Conservation (phyloP, 1,140 invertebrate species). For the Calliopsis andreniformis region DNA sequence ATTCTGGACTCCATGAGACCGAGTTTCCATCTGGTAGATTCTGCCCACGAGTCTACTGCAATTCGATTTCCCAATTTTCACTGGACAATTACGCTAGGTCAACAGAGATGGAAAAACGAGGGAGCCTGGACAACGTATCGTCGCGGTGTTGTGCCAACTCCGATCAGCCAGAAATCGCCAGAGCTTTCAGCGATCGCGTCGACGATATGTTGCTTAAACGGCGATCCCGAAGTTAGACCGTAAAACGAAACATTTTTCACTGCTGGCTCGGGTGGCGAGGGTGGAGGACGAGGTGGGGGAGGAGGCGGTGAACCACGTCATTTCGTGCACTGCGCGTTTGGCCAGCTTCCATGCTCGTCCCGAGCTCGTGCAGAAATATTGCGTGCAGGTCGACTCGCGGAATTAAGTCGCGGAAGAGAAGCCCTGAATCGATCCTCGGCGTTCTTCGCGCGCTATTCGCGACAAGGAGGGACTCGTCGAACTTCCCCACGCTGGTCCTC, state of each 20-base stretch:
- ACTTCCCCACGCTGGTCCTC: background rate
- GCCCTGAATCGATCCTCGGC: background rate
- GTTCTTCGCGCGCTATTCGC: background rate
- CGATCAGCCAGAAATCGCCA: slow-evolving; percentile 11
- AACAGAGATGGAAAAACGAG: background rate
- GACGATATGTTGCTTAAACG: slow-evolving; percentile 61
- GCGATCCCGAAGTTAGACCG: slow-evolving; percentile 42
- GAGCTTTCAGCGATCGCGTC: slow-evolving; percentile 11
- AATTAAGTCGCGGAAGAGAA: slow-evolving; percentile 30
- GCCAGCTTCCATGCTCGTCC: slow-evolving; percentile 51
- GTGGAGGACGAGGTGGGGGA: background rate
- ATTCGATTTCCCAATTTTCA: background rate
- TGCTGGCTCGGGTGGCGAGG: background rate
- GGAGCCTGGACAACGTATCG: background rate
- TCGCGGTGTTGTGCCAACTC: slow-evolving; percentile 5
- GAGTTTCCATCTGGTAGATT: too few species aligned
- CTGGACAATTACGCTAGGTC: slow-evolving; percentile 11
- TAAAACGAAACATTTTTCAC: slow-evolving; percentile 63
- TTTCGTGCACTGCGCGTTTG: slow-evolving; percentile 53
- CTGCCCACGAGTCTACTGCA: too few species aligned
- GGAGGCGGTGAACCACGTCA: slow-evolving; percentile 22
- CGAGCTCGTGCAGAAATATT: slow-evolving; percentile 10
- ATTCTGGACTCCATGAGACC: too few species aligned
- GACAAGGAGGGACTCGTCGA: background rate
- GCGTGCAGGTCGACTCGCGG: background rate